A percentile compares a stretch with the other conserved stretches of the same genome.
Evolutionary conservation across 2,113 vertebrate species (phyloP).

Genomic region (Glaucomys volans): DNA sequence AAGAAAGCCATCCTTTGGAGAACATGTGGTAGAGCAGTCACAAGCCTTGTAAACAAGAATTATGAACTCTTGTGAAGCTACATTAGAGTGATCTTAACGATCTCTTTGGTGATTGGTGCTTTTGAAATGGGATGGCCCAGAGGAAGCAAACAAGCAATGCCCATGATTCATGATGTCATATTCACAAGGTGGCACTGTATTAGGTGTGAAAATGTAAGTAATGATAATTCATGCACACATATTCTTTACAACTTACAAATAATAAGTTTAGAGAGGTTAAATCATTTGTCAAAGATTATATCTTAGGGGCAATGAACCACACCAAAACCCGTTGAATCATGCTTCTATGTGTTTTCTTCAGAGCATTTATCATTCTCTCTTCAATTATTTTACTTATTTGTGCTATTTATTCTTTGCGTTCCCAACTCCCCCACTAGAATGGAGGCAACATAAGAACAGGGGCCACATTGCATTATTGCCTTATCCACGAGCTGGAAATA

Average conservation of each 20-base stretch:
- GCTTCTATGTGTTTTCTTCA: background rate
- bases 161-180: background rate
- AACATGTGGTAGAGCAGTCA: background rate
- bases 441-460: background rate
- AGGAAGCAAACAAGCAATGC: background rate
- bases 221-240: background rate
- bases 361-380: background rate
- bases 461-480: background rate
- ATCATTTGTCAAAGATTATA: background rate
- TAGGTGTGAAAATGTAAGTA: background rate
- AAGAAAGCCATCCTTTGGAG: background rate
- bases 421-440: background rate
- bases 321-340: background rate
- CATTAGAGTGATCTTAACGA: background rate
- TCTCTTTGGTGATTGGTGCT: background rate
- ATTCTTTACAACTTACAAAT: background rate
- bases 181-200: background rate
- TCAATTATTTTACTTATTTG: constrained; percentile 23
- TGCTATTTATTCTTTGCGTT: background rate
- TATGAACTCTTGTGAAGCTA: background rate
- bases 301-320: background rate
- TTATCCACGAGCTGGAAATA: background rate
- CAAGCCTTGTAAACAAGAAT: background rate
- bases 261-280: constrained; percentile 6
- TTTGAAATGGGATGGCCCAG: background rate